phyloP scores from a whole-genome alignment of 1,140 invertebrate genomes.

The Meloidogyne exigua region DNA sequence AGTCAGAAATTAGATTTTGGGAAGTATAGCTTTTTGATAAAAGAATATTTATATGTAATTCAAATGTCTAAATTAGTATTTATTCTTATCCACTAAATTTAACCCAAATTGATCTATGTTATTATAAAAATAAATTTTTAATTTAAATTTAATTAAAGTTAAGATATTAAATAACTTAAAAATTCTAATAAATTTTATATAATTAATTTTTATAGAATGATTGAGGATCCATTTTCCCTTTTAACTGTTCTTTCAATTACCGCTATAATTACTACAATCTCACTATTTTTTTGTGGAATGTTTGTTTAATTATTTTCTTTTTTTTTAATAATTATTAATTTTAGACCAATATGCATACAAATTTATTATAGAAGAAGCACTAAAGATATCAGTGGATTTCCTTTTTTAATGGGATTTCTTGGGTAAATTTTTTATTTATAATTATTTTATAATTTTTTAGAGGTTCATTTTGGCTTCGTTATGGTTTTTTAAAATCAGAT shows the following conservation, averaged over 20 bases:
- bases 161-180: no score
- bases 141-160: no score
- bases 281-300: constrained; percentile 62
- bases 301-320: constrained; percentile 34
- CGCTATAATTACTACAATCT: constrained; percentile 59
- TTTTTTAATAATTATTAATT: constrained; percentile 26
- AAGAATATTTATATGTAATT: no score
- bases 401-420: constrained; percentile 58
- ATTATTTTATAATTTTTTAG: constrained; percentile 33
- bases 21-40: no score
- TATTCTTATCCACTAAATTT: no score
- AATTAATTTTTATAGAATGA: constrained; percentile 31
- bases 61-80: no score
- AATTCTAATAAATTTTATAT: background rate
- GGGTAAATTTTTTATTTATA: constrained; percentile 44
- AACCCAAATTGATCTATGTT: no score
- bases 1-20: no score
- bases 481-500: constrained; percentile 57
- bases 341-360: constrained; percentile 60
- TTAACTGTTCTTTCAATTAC: constrained; percentile 56
- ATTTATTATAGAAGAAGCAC: constrained; percentile 51
- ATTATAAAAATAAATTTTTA: no score
- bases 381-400: constrained; percentile 58
- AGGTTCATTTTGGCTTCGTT: constrained; percentile 59
- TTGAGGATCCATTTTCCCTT: constrained; percentile 40